phyloP scores from a whole-genome alignment of 2,888 invertebrate genomes.

The Drosophila histrio region DNA sequence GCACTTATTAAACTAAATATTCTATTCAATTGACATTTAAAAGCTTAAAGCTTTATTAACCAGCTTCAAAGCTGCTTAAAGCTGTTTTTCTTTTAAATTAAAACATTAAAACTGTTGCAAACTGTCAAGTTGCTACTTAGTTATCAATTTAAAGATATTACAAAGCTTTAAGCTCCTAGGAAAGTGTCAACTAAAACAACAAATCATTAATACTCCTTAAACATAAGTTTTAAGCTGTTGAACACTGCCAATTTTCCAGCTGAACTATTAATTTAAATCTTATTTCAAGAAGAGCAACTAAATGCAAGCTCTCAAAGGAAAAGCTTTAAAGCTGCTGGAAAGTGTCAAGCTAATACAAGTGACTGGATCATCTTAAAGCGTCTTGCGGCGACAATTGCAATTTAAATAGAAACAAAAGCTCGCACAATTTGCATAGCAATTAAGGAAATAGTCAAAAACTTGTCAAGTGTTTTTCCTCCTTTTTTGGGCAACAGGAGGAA shows the following conservation, averaged over 20 bases:
- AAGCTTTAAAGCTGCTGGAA: background rate
- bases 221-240: background rate
- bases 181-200: background rate
- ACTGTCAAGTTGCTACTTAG: background rate
- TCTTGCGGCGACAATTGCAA: background rate
- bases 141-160: background rate
- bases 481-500: background rate
- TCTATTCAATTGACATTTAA: background rate
- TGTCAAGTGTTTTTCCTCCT: slow-evolving; percentile 61
- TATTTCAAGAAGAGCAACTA: no score
- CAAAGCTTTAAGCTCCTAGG: background rate
- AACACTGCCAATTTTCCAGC: background rate
- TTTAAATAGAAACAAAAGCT: slow-evolving; percentile 17
- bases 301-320: background rate
- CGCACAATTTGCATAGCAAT: slow-evolving; percentile 70
- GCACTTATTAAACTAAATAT: background rate
- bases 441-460: slow-evolving; percentile 51
- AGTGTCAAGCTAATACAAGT: no score
- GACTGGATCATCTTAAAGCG: background rate
- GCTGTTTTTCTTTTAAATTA: background rate
- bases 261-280: no score
- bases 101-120: background rate
- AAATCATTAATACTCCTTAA: background rate
- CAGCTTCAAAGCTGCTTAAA: background rate
- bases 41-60: background rate